Percentiles rank a stretch among this genome's conserved stretches.
Conservation (phyloP, 2,888 invertebrate genomes). For the Mythimna loreyi region DNA sequence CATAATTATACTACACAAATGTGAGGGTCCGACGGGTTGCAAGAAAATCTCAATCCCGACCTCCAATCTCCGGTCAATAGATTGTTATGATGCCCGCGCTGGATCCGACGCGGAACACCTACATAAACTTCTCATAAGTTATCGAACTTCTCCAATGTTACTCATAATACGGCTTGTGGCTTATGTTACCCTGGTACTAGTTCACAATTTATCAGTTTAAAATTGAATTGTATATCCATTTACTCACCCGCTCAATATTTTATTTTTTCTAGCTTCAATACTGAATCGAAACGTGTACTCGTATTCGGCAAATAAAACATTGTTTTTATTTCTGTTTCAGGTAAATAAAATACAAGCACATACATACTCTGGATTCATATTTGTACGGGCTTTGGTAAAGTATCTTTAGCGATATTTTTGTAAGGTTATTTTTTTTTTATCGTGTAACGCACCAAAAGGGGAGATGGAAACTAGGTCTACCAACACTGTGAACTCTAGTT, state of each 20-base stretch:
- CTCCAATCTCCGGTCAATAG: conserved; percentile 60
- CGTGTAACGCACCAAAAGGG: background rate
- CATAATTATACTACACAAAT: conserved; percentile 39
- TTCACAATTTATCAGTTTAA: conserved; percentile 36
- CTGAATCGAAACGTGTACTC: conserved; percentile 1
- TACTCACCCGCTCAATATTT: background rate
- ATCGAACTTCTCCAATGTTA: conserved; percentile 50
- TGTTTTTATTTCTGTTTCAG: conserved; percentile 62
- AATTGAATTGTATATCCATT: conserved; percentile 26
- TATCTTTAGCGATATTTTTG: background rate
- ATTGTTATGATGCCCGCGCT: conserved; percentile 60
- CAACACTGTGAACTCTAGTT: background rate
- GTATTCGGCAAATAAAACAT: conserved; percentile 10
- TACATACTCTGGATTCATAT: conserved; percentile 4
- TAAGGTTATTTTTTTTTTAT: background rate
- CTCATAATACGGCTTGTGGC: conserved; percentile 48
- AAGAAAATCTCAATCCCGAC: conserved; percentile 47
- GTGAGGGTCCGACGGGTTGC: conserved; percentile 30
- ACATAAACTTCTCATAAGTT: conserved; percentile 61
- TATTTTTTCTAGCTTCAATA: conserved; percentile 1
- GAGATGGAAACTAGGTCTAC: background rate
- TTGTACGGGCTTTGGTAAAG: conserved; percentile 28
- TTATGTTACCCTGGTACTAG: conserved; percentile 44
- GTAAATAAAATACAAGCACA: conserved; percentile 55
- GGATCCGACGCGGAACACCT: conserved; percentile 44